Evolutionary conservation across 2,113 vertebrate species (phyloP).

Genomic region (Corydoras maculifer): DNA sequence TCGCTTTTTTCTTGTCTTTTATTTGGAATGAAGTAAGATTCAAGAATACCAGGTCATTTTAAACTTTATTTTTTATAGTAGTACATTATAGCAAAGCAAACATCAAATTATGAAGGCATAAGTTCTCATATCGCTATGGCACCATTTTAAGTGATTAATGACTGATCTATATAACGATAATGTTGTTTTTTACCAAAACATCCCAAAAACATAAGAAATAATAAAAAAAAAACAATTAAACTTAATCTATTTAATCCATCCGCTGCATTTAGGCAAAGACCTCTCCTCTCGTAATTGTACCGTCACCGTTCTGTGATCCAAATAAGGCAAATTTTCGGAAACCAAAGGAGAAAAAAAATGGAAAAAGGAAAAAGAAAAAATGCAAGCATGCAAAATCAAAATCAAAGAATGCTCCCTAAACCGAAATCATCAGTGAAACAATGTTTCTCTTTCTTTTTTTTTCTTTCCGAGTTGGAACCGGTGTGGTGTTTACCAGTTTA

Average conservation of each 20-base stretch:
- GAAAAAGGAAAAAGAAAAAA: slow-evolving; percentile 40
- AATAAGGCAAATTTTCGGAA: slow-evolving; percentile 67
- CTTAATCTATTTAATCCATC: slow-evolving; percentile 45
- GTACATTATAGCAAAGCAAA: slow-evolving; percentile 71
- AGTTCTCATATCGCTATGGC: slow-evolving; percentile 63
- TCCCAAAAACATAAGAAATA: slow-evolving; percentile 34
- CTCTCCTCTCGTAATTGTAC: slow-evolving; percentile 25
- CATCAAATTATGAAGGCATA: slow-evolving; percentile 75
- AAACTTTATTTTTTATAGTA: slow-evolving; percentile 63
- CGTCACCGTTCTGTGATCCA: slow-evolving; percentile 50
- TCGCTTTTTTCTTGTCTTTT: no score
- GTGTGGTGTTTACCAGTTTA: no score
- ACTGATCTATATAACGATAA: slow-evolving; percentile 23
- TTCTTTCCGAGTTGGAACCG: no score
- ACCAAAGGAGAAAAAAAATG: slow-evolving; percentile 49
- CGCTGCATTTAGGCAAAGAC: slow-evolving; percentile 20
- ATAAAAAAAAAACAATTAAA: slow-evolving; percentile 44
- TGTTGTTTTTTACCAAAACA: slow-evolving; percentile 35
- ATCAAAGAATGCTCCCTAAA: not conserved
- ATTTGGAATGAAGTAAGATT: no score
- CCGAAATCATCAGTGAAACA: slow-evolving; percentile 5
- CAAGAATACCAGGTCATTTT: not conserved
- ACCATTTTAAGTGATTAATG: slow-evolving; percentile 56
- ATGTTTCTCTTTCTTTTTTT: no score
- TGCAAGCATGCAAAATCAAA: no score